These are phyloP conservation scores for Gambusia holbrooki DNA, from an alignment of 2,113 vertebrate genomes.

Conservation along the genomic window DNA sequence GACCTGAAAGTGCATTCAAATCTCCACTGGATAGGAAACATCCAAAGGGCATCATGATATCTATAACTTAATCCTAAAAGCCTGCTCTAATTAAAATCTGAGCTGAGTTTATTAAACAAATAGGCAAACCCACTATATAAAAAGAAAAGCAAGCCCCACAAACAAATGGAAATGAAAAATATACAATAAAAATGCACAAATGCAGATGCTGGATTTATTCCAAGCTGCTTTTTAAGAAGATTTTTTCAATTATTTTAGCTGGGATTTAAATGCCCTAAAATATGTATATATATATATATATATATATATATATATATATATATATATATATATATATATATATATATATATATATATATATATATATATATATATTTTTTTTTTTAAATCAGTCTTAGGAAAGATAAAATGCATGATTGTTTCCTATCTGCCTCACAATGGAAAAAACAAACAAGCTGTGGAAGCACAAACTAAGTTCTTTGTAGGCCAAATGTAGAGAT, in stretches of 20 bases:
- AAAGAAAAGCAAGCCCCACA: not conserved
- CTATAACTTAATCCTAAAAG: conserved; percentile 18
- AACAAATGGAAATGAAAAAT: not conserved
- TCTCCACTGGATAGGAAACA: not conserved
- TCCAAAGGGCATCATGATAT: not conserved
- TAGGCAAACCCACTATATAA: not conserved
- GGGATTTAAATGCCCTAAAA: not conserved
- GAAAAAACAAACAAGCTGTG: not conserved
- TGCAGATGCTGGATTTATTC: not conserved
- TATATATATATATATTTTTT: too few species aligned
- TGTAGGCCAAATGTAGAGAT: not conserved
- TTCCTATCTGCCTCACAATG: not conserved
- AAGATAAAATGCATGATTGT: not conserved
- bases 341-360: too few species aligned
- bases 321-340: too few species aligned
- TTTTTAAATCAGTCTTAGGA: not conserved
- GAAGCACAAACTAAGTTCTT: not conserved
- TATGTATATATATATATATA: too few species aligned
- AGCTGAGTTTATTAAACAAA: not conserved
- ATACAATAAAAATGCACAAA: not conserved
- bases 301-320: too few species aligned
- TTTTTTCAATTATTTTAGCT: not conserved
- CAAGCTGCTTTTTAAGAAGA: not conserved
- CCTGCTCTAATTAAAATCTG: not conserved
- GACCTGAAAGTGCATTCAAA: conserved; percentile 31